These are phyloP conservation scores for Cyanoramphus novaezelandiae DNA, from an alignment of 2,113 vertebrate species.

Conservation along the genomic window DNA sequence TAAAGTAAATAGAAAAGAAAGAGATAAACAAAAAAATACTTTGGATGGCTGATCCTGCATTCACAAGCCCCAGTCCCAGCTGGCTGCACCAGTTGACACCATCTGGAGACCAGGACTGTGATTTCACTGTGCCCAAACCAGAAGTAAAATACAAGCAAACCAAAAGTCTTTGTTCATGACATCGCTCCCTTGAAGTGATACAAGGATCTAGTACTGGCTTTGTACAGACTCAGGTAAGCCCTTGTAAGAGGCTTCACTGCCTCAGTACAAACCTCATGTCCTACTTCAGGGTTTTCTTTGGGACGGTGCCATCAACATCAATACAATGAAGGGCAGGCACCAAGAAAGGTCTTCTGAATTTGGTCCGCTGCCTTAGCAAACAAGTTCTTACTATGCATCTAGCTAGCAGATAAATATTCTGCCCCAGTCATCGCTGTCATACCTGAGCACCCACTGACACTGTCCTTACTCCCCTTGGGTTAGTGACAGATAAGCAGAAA, in stretches of 20 bases:
- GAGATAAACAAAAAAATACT: not conserved
- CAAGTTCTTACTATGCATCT: not conserved
- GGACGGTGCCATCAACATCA: not conserved
- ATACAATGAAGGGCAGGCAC: not conserved
- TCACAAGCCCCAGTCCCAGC: not conserved
- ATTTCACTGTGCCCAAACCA: not conserved
- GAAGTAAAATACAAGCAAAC: not conserved
- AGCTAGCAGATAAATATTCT: slow-evolving; percentile 16
- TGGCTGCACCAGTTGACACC: not conserved
- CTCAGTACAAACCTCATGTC: not conserved
- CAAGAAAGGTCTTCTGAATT: not conserved
- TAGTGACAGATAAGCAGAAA: slow-evolving; percentile 32
- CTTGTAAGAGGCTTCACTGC: not conserved
- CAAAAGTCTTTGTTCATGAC: not conserved
- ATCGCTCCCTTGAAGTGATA: not conserved
- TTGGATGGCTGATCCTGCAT: not conserved
- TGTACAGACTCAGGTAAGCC: not conserved
- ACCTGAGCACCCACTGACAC: not conserved
- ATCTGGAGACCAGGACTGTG: not conserved
- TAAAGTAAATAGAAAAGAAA: not conserved
- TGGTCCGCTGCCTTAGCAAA: not conserved
- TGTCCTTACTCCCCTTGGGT: not conserved
- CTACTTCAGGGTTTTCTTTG: not conserved
- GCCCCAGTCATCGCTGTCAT: not conserved
- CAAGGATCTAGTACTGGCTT: not conserved